These are phyloP conservation scores for Pogona vitticeps DNA, from an alignment of 2,113 vertebrate genomes.

Conservation along the genomic window DNA sequence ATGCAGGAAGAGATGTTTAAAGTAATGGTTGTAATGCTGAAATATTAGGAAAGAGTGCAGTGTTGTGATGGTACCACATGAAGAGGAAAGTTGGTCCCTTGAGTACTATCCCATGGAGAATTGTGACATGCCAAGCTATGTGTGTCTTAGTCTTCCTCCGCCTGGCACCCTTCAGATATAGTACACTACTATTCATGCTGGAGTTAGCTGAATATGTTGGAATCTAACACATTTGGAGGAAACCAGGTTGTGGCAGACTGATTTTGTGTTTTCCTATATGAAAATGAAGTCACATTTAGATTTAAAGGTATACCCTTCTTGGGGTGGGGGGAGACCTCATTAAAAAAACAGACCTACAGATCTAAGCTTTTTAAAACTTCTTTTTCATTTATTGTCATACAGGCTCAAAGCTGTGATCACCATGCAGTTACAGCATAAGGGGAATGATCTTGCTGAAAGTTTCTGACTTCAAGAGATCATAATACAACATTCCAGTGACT, in stretches of 20 bases:
- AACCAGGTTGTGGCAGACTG: neutral
- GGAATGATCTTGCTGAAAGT: constrained; percentile 58
- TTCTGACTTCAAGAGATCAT: constrained; percentile 73
- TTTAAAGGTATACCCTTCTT: constrained; percentile 25
- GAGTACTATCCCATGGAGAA: neutral
- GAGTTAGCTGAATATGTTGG: no score
- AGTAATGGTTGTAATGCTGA: neutral
- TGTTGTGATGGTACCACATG: neutral
- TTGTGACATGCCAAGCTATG: no score
- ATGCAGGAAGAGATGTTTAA: neutral
- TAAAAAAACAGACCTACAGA: constrained; percentile 46
- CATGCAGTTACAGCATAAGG: constrained; percentile 73
- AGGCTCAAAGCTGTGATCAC: constrained; percentile 71
- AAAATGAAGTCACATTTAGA: neutral
- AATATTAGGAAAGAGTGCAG: neutral
- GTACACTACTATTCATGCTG: no score
- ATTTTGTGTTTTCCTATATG: neutral
- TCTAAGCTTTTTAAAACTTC: constrained; percentile 57
- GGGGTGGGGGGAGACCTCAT: constrained; percentile 5
- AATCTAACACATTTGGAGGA: neutral
- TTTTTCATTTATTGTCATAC: constrained; percentile 68
- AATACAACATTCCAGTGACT: constrained; percentile 73
- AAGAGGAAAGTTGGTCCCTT: neutral
- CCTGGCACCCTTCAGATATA: no score
- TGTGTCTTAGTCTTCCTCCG: no score